Conservation (phyloP, 1,140 invertebrate species). For the Drosophila novamexicana region DNA sequence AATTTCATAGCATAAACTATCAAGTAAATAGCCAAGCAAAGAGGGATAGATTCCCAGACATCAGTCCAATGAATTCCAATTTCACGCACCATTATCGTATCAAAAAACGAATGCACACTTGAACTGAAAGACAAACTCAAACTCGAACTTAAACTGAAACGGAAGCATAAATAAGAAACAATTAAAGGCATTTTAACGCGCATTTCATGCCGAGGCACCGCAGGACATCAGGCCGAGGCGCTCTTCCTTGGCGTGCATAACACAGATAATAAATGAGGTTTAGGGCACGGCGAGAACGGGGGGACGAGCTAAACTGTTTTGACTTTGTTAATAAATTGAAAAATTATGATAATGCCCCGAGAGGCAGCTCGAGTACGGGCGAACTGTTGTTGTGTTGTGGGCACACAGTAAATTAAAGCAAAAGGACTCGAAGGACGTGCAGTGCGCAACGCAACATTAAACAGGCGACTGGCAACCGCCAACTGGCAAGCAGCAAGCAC, state of each 20-base stretch:
- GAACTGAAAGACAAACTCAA: constrained; percentile 8
- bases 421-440: constrained; percentile 62
- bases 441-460: constrained; percentile 81
- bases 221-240: constrained; percentile 54
- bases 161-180: constrained; percentile 79
- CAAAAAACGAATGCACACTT: constrained; percentile 22
- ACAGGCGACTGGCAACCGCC: constrained; percentile 67
- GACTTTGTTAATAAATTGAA: constrained; percentile 83
- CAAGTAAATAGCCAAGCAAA: background rate
- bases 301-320: constrained; percentile 73
- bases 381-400: constrained; percentile 51
- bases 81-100: constrained; percentile 55
- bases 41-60: constrained; percentile 7
- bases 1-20: constrained; percentile 10
- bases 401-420: constrained; percentile 72
- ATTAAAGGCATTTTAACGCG: constrained; percentile 77
- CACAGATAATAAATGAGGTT: constrained; percentile 75
- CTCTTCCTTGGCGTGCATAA: constrained; percentile 48
- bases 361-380: constrained; percentile 33
- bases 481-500: constrained; percentile 41
- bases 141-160: constrained; percentile 21
- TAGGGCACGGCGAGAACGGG: background rate
- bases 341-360: constrained; percentile 76
- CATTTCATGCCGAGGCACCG: constrained; percentile 62
- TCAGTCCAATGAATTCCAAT: constrained; percentile 36